Base-by-base conservation (phyloP, 2,888 invertebrate genomes). In the Myopa tessellatipennis region DNA sequence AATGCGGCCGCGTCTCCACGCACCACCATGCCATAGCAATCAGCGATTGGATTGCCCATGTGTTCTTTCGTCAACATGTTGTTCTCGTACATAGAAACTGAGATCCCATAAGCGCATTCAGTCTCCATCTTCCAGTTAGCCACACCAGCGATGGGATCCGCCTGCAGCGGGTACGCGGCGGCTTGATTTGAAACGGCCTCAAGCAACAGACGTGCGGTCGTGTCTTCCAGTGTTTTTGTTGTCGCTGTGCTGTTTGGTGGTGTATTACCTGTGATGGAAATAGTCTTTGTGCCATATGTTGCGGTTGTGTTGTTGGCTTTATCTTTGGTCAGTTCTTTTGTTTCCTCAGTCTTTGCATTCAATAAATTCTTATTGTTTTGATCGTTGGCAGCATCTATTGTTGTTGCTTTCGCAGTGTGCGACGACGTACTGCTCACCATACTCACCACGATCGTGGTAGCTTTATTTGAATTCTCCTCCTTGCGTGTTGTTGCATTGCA, bases 11-110 rank as follows among this genome's bases (percentile, higher is more conserved):
- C 94, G 90, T 96, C 94, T n/a, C 91, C 91, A 72, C 93, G 90
- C 5, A 92, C 91, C 58, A 93, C 93, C 79, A 96, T 90, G 1
- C 94, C 96, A 90, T 95, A 96, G 83, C 95, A 95, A 90, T 96
- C 96, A 18, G 96, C 96, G 80, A 96, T 94, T 0, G 96, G 96
- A 87, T 94, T 94, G 1, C 96, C 96, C 90, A 92, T 92, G 81
- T 91, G 90, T 78, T 90, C 89, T 81, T 93, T 92, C 76, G 94
- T 95, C 68, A 95, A 90, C 82, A 95, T 95, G 89, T 96, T 95
- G 83, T 92, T 92, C 86, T 96, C 96, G 87, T 96, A 96, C 68
- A 96, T 90, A 0, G 95, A 95, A 77, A 94, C 93, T 0, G 90
- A 88, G 74, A 89, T 86, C 75, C 89, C 89, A 79, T 88, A 89